Conservation (phyloP, 2,797 vertebrate genomes). For the Epinephelus malabaricus region DNA sequence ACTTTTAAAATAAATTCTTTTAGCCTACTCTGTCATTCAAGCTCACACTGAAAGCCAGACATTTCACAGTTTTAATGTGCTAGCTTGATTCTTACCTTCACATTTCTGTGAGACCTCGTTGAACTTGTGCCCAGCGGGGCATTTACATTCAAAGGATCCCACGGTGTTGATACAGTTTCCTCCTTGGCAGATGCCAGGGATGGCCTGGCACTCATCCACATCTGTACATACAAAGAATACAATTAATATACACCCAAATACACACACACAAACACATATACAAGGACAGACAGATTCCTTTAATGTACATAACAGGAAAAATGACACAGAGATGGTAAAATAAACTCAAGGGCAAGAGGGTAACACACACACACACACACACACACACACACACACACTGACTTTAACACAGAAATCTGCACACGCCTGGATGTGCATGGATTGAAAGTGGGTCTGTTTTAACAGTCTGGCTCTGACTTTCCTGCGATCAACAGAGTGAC, state of each 20-base stretch:
- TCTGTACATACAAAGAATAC: conserved; percentile 84
- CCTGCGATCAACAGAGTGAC: conserved; percentile 47
- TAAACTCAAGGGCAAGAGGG: conserved; percentile 23
- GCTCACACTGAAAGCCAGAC: conserved; percentile 31
- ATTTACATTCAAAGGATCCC: conserved; percentile 99
- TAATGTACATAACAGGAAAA: conserved; percentile 22
- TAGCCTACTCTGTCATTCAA: conserved; percentile 59
- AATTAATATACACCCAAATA: conserved; percentile 27
- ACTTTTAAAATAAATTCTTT: conserved; percentile 52
- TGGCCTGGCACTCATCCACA: conserved; percentile 99
- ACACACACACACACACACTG: not conserved
- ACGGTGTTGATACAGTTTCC: conserved; percentile 99
- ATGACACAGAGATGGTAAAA: conserved; percentile 14
- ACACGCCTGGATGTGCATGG: conserved; percentile 22
- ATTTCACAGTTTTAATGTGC: conserved; percentile 34
- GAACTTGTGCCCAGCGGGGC: conserved; percentile 98
- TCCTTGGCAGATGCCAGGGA: conserved; percentile 98
- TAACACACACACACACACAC: conserved; percentile 8
- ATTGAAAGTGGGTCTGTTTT: conserved; percentile 43
- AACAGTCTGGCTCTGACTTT: conserved; percentile 41
- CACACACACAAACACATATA: conserved; percentile 4
- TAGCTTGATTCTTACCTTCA: conserved; percentile 89
- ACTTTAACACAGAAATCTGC: conserved; percentile 37
- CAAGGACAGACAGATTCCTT: not conserved
- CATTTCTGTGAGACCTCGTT: conserved; percentile 98